These are phyloP conservation scores for Fissipunctia ypsillon DNA, from an alignment of 2,888 invertebrate genomes.

Conservation along the genomic window DNA sequence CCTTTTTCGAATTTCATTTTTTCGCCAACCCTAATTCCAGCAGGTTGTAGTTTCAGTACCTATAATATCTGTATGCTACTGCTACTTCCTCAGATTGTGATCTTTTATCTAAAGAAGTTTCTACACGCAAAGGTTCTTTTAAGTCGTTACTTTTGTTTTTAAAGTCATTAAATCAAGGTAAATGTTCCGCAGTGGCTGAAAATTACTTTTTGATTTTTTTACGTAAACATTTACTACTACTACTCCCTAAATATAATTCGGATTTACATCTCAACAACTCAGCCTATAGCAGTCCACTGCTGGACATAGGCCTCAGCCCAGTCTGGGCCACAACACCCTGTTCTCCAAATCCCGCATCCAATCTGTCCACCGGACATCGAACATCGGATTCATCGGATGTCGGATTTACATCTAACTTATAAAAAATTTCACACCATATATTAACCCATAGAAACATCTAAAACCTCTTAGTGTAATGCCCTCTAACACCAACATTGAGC, in stretches of 20 bases:
- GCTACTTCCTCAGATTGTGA: conserved; percentile 52
- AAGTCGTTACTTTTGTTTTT: conserved; percentile 52
- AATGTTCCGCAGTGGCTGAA: conserved; percentile 13
- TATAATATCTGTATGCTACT: conserved; percentile 40
- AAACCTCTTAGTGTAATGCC: conserved; percentile 51
- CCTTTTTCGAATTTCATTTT: neutral
- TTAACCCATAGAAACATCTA: neutral
- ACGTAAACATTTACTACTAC: neutral
- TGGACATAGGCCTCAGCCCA: no score
- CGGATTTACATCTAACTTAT: no score
- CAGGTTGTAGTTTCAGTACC: conserved; percentile 51
- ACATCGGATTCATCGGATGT: no score
- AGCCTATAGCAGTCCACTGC: no score
- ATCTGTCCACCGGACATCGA: no score
- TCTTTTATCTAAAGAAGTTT: conserved; percentile 51
- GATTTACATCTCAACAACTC: no score
- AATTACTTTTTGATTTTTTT: neutral
- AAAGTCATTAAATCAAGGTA: conserved; percentile 37
- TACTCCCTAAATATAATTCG: neutral
- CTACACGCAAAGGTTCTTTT: conserved; percentile 30
- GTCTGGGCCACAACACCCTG: no score
- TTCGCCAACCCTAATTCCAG: conserved; percentile 42
- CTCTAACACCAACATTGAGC: conserved; percentile 65
- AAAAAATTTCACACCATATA: neutral
- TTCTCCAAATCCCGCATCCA: no score